Evolutionary conservation across 2,888 invertebrate genomes (phyloP).

Genomic region (Lomographa bimaculata): DNA sequence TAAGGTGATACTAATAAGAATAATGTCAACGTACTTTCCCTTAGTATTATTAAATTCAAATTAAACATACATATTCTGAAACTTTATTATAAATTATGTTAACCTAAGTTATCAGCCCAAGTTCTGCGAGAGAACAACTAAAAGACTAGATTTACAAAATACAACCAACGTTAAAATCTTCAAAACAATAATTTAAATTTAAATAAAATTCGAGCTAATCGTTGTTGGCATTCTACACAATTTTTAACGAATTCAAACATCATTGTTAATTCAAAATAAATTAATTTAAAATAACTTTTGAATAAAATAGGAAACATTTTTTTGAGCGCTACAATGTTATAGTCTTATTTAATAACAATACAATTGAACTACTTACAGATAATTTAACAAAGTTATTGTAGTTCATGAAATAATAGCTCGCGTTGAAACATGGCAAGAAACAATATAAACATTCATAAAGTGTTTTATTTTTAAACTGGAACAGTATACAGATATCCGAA

Average conservation of each 20-base stretch:
- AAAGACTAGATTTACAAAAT: constrained; percentile 27
- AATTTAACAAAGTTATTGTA: neutral
- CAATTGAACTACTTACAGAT: constrained; percentile 12
- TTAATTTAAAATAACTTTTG: constrained; percentile 18
- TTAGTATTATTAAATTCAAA: no score
- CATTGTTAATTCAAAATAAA: constrained; percentile 28
- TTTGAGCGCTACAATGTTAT: constrained; percentile 50
- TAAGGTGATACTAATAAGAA: no score
- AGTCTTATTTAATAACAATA: constrained; percentile 6
- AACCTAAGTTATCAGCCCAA: no score
- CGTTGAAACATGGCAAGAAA: constrained; percentile 18
- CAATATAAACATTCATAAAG: no score
- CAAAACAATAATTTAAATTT: constrained; percentile 20
- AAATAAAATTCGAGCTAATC: constrained; percentile 18
- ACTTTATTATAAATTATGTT: no score
- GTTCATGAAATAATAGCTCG: constrained; percentile 10
- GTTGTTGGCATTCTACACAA: constrained; percentile 13
- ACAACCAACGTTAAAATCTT: constrained; percentile 19
- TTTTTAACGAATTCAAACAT: neutral
- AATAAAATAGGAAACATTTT: constrained; percentile 57
- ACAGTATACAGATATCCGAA: no score
- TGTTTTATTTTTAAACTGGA: no score
- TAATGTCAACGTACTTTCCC: no score
- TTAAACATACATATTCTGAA: no score
- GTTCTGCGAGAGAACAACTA: constrained; percentile 6